These are phyloP conservation scores for Tiphia femorata DNA, from an alignment of 2,888 invertebrate genomes.

Conservation along the genomic window DNA sequence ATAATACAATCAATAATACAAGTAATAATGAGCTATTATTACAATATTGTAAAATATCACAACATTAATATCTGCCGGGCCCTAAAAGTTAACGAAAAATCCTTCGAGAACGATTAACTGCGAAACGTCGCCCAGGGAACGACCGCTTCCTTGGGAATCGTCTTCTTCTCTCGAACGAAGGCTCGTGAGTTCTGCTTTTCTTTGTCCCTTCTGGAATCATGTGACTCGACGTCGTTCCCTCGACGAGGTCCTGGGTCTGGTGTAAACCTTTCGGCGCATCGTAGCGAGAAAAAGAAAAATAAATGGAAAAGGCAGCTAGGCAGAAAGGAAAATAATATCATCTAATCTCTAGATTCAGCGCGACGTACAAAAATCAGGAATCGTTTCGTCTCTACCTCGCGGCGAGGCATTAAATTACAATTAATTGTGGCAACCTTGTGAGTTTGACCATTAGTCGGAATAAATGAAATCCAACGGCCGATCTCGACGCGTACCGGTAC, in stretches of 20 bases:
- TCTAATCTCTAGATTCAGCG: neutral
- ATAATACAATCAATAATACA: constrained; percentile 64
- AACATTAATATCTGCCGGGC: constrained; percentile 63
- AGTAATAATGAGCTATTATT: constrained; percentile 49
- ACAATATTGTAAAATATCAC: constrained; percentile 66
- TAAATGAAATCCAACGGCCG: neutral
- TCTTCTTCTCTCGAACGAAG: neutral
- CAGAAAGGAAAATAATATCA: neutral
- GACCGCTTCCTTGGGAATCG: neutral
- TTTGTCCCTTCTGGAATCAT: neutral
- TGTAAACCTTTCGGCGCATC: constrained; percentile 1
- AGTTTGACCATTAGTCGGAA: neutral
- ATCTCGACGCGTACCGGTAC: too few relatives aligned
- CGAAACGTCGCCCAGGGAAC: too few relatives aligned
- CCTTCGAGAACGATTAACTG: too few relatives aligned
- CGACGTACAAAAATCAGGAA: neutral
- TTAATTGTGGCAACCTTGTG: neutral
- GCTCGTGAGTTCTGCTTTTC: neutral
- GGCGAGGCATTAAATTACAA: neutral
- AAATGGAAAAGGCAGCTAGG: neutral
- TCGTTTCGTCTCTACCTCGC: neutral
- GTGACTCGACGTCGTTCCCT: neutral
- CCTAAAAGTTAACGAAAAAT: constrained; percentile 23
- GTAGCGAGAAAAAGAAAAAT: constrained; percentile 8
- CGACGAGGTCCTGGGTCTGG: neutral